Base-by-base conservation (phyloP, 2,888 invertebrate species). In the Nephrocerus scutellatus region DNA sequence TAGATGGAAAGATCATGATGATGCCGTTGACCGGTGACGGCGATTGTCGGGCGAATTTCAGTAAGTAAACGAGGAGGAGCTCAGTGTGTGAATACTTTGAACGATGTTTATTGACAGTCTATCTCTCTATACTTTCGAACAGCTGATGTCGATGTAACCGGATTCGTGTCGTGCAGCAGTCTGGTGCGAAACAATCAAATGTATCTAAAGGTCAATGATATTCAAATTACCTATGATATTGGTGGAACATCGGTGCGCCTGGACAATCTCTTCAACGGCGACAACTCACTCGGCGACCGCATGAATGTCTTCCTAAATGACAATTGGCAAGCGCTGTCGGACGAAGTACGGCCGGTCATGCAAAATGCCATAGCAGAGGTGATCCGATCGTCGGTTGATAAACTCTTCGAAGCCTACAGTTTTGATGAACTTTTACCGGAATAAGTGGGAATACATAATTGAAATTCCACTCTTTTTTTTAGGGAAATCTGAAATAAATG, bases 301-400 rank as follows among this genome's bases (percentile, higher is more conserved):
- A 80, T 85, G 80, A 86, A 86, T 60, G 63, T 74, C 20, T 84
- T 85, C 58, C 62, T 87, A 15, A 86, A 85, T 55, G 81, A 84
- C 30, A 84, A 86, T 59, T 86, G 85, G 85, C 73, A 76, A 52
- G 74, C 73, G 20, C 71, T 87, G 2, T 73, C 79, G 0, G 76
- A 75, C 19, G 84, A 86, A 54, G 72, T 87, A 5, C 80, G 81
- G 52, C 78, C 77, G 1, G 74, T 81, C 0, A 66, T 87, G 56
- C 82, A 84, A 56, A 76, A 76, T 37, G 74, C 74, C 1, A 70
- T 80, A 30, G 72, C 74, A 0, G 68, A 70, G 8, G 66, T 79
- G 8, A 70, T 80, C 46, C 75, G 74, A 49, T 70, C 71, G 13
- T 73, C 78, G 28, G 69, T 75, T 3, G 76, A 77, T 51, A 75